Evolutionary conservation across 1,140 invertebrate species (phyloP), one percentile per base, ranked within the genome.

Genomic region (Orchesella cincta): DNA sequence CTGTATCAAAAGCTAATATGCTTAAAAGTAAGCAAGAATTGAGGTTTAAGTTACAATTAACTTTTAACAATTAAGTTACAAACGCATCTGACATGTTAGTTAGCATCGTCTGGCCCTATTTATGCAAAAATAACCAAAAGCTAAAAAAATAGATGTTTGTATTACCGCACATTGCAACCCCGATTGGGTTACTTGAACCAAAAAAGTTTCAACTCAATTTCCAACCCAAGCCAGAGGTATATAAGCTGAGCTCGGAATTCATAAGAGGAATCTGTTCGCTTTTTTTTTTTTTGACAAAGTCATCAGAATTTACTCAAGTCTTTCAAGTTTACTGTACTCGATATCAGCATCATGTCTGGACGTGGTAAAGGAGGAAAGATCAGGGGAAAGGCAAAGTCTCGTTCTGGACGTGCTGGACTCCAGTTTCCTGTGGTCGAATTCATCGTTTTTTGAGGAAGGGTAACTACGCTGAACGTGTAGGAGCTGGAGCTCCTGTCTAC

Each of bases 401-500:
- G 86, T n/a, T 87, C 85, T 31, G 82, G 78, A 29, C 78, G 85
- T 39, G 86, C 87, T 54, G 87, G 86, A 64, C 83, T 87, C 31
- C 86, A 88, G 79, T 87, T 87, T 81, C 86, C 87, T 14, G 87
- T 88, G 18, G 87, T 75, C 82, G 87, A 79, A 85, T 87, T 67
- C 86, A 88, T 76, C 83, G 87, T 76, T 76, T 86, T 31, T 76
- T 87, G 39, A 77, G 85, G 23, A 87, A 86, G 75, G 86, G 84
- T 12, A 83, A 84, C 79, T 92, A 92, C 83, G 90, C 90, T 14
- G 88, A 93, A 83, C 87, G 91, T 31, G 88, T 93, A 46, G 90
- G 91, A 76, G 88, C 88, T 79, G 90, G 90, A 33, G 91, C 90
- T n/a, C 89, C 91, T 0, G 91, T 93, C 0, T 93, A 92, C 82